Percentiles rank a stretch among this genome's conserved stretches.
These are phyloP conservation scores for Semaprochilodus insignis DNA, from an alignment of 2,797 vertebrate genomes.

Conservation along the genomic window DNA sequence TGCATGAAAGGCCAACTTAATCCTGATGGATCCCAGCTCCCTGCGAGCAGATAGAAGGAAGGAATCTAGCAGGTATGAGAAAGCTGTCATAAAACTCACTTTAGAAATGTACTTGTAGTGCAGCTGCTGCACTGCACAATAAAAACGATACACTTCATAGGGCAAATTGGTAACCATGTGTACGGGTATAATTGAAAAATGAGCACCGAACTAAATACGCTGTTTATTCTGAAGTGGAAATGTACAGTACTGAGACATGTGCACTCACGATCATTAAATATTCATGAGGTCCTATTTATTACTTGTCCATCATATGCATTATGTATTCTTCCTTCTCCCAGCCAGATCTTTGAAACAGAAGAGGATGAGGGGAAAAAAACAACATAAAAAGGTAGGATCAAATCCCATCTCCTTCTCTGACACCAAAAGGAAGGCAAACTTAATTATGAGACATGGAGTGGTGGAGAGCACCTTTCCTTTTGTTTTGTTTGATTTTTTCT, in stretches of 20 bases:
- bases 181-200: constrained; percentile 36
- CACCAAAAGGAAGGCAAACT: constrained; percentile 74
- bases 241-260: constrained; percentile 70
- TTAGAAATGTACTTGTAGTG: constrained; percentile 56
- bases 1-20: constrained; percentile 37
- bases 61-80: constrained; percentile 47
- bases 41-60: constrained; percentile 31
- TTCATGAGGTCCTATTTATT: constrained; percentile 77
- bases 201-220: constrained; percentile 59
- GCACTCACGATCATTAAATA: constrained; percentile 76
- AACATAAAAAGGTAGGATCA: constrained; percentile 67
- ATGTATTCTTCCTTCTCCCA: constrained; percentile 74
- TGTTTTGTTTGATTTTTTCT: constrained; percentile 41
- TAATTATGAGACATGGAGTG: constrained; percentile 70
- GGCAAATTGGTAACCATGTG: constrained; percentile 25
- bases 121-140: not conserved
- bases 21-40: constrained; percentile 45
- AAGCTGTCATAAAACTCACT: constrained; percentile 21
- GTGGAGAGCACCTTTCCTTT: constrained; percentile 59
- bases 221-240: constrained; percentile 82
- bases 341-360: constrained; percentile 66
- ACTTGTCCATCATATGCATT: constrained; percentile 75
- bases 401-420: constrained; percentile 67
- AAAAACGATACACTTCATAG: not conserved
- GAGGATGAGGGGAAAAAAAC: constrained; percentile 51